Evolutionary conservation across 2,888 invertebrate species (phyloP).

Genomic region (Auanema sp.): DNA sequence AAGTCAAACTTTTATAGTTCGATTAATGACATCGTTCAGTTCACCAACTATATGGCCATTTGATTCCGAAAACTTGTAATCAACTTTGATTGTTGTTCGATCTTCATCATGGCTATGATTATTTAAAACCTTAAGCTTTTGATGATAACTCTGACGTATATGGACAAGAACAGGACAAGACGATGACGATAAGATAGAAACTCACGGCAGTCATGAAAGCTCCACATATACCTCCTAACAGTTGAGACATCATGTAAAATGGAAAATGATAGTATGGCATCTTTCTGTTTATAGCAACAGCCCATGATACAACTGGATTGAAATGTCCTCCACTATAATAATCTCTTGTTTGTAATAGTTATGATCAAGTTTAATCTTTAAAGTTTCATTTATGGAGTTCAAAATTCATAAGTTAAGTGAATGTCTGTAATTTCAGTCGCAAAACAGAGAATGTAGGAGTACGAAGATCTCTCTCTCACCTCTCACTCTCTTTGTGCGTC

Average conservation of each 20-base stretch:
- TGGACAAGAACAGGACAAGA: neutral
- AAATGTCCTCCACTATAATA: slow-evolving; percentile 66
- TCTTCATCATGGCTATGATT: neutral
- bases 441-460: too few species aligned
- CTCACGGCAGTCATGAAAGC: slow-evolving; percentile 52
- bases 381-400: too few species aligned
- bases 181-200: neutral
- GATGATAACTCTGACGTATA: neutral
- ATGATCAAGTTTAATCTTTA: neutral
- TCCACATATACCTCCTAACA: slow-evolving; percentile 64
- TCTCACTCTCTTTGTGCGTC: too few species aligned
- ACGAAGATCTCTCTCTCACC: too few species aligned
- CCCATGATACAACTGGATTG: slow-evolving; percentile 66
- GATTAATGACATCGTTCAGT: too few species aligned
- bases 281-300: slow-evolving; percentile 60
- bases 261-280: slow-evolving; percentile 55
- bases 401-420: too few species aligned
- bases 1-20: slow-evolving; percentile 1
- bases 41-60: too few species aligned
- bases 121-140: slow-evolving; percentile 15
- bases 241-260: slow-evolving; percentile 63
- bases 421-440: too few species aligned
- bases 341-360: neutral
- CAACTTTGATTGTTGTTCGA: too few species aligned
- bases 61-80: too few species aligned